Evolutionary conservation across 2,888 invertebrate species (phyloP).

Genomic region (Elgonia sp.): DNA sequence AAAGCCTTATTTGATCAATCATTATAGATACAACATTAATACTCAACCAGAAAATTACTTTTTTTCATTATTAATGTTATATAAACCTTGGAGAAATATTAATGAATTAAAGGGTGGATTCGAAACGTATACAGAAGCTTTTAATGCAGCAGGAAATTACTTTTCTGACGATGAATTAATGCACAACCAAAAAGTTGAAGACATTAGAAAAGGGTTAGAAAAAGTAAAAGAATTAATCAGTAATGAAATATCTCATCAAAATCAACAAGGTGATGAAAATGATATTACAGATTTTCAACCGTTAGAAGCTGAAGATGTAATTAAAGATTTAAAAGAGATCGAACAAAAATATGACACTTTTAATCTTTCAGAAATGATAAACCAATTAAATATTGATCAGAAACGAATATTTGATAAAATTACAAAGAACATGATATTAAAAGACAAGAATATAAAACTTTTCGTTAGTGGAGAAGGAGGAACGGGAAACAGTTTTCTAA

Average conservation of each 20-base stretch:
- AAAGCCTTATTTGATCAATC: no score
- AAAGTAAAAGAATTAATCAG: constrained; percentile 23
- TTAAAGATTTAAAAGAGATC: constrained; percentile 58
- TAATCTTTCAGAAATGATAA: constrained; percentile 44
- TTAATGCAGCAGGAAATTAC: constrained; percentile 49
- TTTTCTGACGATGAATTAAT: constrained; percentile 16
- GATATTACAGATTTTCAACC: constrained; percentile 44
- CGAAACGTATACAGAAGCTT: constrained; percentile 78
- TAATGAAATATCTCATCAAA: constrained; percentile 26
- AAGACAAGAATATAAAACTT: constrained; percentile 24
- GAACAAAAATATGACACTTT: constrained; percentile 20
- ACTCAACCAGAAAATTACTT: no score
- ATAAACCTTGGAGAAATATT: constrained; percentile 78
- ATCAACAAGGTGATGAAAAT: background rate
- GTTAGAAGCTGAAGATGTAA: constrained; percentile 59
- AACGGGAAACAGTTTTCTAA: no score
- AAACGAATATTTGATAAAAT: constrained; percentile 73
- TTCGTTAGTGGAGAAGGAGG: constrained; percentile 80
- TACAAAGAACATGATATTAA: constrained; percentile 16
- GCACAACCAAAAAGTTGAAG: constrained; percentile 32
- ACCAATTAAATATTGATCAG: constrained; percentile 76
- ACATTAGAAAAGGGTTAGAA: constrained; percentile 35
- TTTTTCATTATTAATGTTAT: constrained; percentile 78
- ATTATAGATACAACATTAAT: no score
- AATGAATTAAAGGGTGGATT: constrained; percentile 76